Percentiles rank a stretch among this genome's conserved stretches.
Evolutionary conservation across 1,140 invertebrate species (phyloP).

Genomic region (Cydia splendana): DNA sequence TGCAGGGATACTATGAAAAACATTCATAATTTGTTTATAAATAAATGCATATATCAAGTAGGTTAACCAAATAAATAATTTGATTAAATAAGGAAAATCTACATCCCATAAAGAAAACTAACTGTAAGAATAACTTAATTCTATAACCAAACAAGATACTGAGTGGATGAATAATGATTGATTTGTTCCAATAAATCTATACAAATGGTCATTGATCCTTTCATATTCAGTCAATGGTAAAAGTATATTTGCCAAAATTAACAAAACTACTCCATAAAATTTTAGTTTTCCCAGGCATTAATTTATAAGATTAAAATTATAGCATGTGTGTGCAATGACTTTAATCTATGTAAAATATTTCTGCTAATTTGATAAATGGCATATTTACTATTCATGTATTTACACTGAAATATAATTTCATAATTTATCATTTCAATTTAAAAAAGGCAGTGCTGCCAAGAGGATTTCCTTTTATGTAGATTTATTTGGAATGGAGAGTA

Average conservation of each 20-base stretch:
- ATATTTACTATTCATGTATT: neutral
- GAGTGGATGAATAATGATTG: neutral
- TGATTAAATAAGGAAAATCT: constrained; percentile 1
- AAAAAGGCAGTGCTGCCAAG: neutral
- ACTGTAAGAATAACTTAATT: constrained; percentile 10
- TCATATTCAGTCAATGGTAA: neutral
- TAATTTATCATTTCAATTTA: neutral
- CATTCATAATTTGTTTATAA: neutral
- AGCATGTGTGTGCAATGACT: neutral
- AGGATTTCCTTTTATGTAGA: neutral
- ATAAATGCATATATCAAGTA: constrained; percentile 13
- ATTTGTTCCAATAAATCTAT: constrained; percentile 10
- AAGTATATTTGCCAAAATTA: neutral
- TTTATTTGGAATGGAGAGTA: constrained; percentile 25
- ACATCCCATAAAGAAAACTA: constrained; percentile 12
- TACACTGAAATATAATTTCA: neutral
- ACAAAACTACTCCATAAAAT: no score
- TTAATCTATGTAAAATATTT: neutral
- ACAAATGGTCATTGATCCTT: neutral
- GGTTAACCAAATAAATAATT: neutral
- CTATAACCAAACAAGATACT: constrained; percentile 1
- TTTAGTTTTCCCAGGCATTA: no score
- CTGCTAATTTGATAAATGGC: neutral
- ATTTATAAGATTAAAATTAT: no score
- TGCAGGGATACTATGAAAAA: neutral